These are phyloP conservation scores for Urocolius indicus DNA, from an alignment of 2,113 vertebrate genomes.

Conservation along the genomic window DNA sequence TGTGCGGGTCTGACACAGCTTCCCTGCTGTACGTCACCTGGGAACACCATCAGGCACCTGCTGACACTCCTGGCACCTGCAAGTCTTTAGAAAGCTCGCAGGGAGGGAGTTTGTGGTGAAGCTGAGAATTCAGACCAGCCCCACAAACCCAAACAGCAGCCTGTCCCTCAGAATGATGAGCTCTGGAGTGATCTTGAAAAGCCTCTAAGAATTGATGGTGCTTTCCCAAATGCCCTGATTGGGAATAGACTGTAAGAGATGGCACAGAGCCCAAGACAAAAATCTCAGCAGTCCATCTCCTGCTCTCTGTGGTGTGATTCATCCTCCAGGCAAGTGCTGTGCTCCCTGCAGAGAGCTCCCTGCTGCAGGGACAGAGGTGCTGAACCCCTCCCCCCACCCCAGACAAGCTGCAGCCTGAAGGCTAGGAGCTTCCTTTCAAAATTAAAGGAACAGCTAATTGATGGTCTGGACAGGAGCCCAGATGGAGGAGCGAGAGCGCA, in stretches of 20 bases:
- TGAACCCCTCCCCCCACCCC: not conserved
- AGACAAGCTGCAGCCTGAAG: not conserved
- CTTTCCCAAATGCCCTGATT: not conserved
- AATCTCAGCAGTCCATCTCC: not conserved
- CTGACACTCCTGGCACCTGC: not conserved
- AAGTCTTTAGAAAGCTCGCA: not conserved
- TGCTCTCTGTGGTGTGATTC: not conserved
- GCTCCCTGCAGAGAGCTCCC: not conserved
- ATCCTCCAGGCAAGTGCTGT: not conserved
- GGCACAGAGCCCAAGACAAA: not conserved
- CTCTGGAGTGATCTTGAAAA: not conserved
- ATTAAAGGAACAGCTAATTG: not conserved
- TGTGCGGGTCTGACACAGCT: not conserved
- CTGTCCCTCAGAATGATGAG: not conserved
- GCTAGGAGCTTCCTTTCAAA: not conserved
- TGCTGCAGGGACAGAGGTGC: not conserved
- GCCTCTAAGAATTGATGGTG: not conserved
- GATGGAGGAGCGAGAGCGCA: not conserved
- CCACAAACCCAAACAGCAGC: not conserved
- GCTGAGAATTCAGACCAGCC: not conserved
- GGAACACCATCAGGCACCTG: not conserved
- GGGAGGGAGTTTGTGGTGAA: not conserved
- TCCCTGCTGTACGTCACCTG: not conserved
- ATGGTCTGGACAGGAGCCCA: not conserved
- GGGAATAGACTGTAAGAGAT: not conserved